Conservation (phyloP, 2,797 vertebrate genomes). For the Kryptolebias ocellatus region DNA sequence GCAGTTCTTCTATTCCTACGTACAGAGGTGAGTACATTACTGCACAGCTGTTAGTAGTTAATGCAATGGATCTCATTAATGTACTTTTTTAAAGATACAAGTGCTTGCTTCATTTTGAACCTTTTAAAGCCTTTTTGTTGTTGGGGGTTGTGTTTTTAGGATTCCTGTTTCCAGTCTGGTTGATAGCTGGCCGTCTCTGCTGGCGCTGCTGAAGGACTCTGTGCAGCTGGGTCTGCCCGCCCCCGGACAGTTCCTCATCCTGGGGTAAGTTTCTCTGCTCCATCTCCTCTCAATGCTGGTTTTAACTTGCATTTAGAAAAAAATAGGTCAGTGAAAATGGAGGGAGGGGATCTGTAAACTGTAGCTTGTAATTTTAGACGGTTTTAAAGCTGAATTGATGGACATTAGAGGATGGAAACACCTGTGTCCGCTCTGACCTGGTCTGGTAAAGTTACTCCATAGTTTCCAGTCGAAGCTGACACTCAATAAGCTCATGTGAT, state of each 20-base stretch:
- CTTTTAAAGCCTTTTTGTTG: background rate
- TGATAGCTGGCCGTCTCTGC: conserved; percentile 94
- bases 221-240: conserved; percentile 93
- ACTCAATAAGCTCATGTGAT: no score
- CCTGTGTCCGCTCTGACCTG: no score
- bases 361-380: no score
- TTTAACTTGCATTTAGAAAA: no score
- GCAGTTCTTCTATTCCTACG: conserved; percentile 98
- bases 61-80: background rate
- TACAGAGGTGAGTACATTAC: conserved; percentile 89
- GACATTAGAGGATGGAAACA: no score
- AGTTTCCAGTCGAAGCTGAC: no score
- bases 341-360: no score
- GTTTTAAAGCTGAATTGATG: no score
- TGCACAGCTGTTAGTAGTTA: background rate
- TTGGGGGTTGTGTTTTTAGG: conserved; percentile 69
- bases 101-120: background rate
- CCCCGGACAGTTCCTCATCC: conserved; percentile 95
- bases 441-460: no score
- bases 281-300: background rate
- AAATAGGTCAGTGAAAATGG: no score
- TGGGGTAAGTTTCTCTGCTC: conserved; percentile 84
- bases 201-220: conserved; percentile 94
- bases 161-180: conserved; percentile 95
- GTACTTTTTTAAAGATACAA: background rate